Evolutionary conservation across 2,113 vertebrate genomes (phyloP), one percentile per base, ranked within the genome.

Genomic region (Indicator indicator): DNA sequence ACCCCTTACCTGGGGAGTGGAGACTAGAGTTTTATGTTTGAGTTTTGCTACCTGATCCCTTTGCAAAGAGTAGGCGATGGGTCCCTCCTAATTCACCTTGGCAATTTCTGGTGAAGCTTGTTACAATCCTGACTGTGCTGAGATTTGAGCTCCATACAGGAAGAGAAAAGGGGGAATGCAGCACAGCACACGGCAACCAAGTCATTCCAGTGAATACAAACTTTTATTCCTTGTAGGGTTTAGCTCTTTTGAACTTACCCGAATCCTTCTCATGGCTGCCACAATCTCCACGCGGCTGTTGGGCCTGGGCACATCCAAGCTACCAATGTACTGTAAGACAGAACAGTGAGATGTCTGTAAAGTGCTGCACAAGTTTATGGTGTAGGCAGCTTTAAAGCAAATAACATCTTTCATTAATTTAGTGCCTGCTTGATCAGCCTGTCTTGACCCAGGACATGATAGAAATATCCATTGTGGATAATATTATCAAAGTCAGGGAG

Each of bases 261-360:
- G 97, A 90, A 99, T 99, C 94, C 98, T 98, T 44, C 99, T 98
- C 99, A 99, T 99, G 58, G 98, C 98, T 33, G 99, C 98, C 71
- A 99, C 98, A 2, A 99, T 99, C 97, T 99, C 99, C 98, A 99
- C 98, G 0, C 99, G 98, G 93, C 99, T 99, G 98, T 98, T 99
- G 90, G 99, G 99, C 93, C 99, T 98, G 60, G 98, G 98, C 17
- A 99, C 98, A 6, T 99, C 98, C 75, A 99, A 96, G 84, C 99
- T 98, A 9, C 99, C 99, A 13, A 99, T 98, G 71, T 99, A 99
- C 99, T 98, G 89, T 27, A 92, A 96, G 72, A 95, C 38, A 91
- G 32, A 92, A 83, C 12, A 64, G 60, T 0, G 73, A 93, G 69
- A 75, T 15, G 83, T 16, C 44, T 64, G 52, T 89, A 5, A 74